Evolutionary conservation across 2,888 invertebrate species (phyloP).

Genomic region (Drosophila ezoana): DNA sequence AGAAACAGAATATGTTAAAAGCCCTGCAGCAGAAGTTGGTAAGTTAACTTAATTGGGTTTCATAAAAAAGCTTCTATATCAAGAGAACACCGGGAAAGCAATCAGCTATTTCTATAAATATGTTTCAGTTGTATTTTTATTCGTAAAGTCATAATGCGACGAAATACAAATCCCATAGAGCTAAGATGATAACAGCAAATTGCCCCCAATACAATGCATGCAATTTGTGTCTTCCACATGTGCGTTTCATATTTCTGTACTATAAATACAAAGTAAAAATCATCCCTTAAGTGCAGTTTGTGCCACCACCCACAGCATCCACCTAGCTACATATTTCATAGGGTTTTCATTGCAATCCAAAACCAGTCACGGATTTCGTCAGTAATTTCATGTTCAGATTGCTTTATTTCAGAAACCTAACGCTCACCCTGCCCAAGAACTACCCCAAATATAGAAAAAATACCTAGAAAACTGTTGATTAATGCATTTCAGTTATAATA

Average conservation of each 20-base stretch:
- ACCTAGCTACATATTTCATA: conserved; percentile 1
- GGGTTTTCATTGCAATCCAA: conserved; percentile 38
- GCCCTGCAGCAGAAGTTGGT: too few species aligned
- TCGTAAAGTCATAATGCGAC: not conserved
- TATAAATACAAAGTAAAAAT: conserved; percentile 20
- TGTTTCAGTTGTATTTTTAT: too few species aligned
- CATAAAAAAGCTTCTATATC: too few species aligned
- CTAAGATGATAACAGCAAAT: conserved; percentile 7
- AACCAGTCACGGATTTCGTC: conserved; percentile 38
- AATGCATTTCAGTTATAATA: conserved; percentile 61
- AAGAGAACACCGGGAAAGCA: not conserved
- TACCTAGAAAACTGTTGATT: conserved; percentile 56
- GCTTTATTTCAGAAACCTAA: conserved; percentile 41
- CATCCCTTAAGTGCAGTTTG: conserved; percentile 48
- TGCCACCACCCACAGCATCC: conserved; percentile 25
- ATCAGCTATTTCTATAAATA: not conserved
- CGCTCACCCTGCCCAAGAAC: conserved; percentile 16
- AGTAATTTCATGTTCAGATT: conserved; percentile 43
- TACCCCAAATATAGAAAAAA: conserved; percentile 21
- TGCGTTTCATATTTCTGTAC: conserved; percentile 25
- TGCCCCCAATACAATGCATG: not conserved
- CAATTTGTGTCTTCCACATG: conserved; percentile 3
- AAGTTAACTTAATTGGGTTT: not conserved
- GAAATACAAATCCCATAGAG: not conserved
- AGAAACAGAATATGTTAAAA: not conserved